Evolutionary conservation across 2,888 invertebrate species (phyloP), one percentile per base, ranked within the genome.

Genomic region (Nudaria mundana): DNA sequence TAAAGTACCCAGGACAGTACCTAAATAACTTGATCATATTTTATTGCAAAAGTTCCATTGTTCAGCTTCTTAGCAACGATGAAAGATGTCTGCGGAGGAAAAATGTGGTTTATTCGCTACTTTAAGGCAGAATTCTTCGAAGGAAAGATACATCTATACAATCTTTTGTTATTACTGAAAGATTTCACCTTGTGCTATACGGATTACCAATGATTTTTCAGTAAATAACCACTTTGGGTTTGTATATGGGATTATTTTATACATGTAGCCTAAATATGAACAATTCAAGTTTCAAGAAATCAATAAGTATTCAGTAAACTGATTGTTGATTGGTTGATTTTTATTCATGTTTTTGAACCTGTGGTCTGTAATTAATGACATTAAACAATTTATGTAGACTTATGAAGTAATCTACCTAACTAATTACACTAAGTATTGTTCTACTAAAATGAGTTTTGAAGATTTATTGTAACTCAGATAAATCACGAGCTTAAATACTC

Each of bases 21-120:
- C n/a, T n/a, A n/a, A n/a, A n/a, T n/a, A n/a, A 5, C 2, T 43
- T 48, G 48, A 54, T 42, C 48, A 59, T 59, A 66, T 57, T 61
- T 49, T 60, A 55, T 56, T 53, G 58, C 50, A 39, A 57, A 60
- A 58, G 48, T 41, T 49, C 33, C 16, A 49, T 44, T 48, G 42
- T 50, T 13, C 16, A 29, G 28, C 32, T 52, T 37, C 44, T 42
- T 42, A 39, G 30, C 30, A 35, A 54, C 50, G 48, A 53, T 47
- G 42, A 53, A 57, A 40, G 49, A 40, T 42, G 44, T 44, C 34
- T 30, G 6, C 44, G 49, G 6, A 41, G 43, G 34, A 45, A 12
- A 24, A 31, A 13, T 12, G 24, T 18, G 29, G 11, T 10, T 34
- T 34, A 18, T 30, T 38, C 14, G 4, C n/a, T 14, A 12, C 10